A percentile compares a stretch with the other conserved stretches of the same genome.
phyloP scores from a whole-genome alignment of 2,888 invertebrate species.

The Diachrysia chrysitis region DNA sequence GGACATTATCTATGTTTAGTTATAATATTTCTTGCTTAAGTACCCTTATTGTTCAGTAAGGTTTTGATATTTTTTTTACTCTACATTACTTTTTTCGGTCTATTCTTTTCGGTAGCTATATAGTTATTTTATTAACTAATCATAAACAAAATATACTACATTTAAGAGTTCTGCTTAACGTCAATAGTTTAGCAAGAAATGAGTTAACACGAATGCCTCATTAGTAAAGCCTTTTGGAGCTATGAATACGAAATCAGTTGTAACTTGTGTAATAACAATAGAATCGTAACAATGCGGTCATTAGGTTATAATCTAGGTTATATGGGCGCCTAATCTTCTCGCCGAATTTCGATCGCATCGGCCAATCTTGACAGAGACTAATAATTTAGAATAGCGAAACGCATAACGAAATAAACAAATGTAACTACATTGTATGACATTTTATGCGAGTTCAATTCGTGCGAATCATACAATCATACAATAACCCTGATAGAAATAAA shows the following conservation, averaged over 20 bases:
- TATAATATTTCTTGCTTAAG: no score
- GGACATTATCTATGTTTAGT: no score
- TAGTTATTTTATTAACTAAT: no score
- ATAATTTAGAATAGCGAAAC: background rate
- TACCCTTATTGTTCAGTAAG: no score
- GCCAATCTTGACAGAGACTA: background rate
- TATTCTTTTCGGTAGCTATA: no score
- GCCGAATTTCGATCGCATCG: background rate
- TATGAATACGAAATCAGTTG: conserved; percentile 2
- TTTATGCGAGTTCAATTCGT: no score
- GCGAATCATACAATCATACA: no score
- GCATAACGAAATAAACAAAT: background rate
- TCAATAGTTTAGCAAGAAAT: background rate
- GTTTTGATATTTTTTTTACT: no score
- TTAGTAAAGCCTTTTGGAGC: background rate
- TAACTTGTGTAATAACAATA: background rate
- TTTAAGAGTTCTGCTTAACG: background rate
- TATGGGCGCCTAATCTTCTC: background rate
- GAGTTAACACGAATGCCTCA: background rate
- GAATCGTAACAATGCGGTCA: background rate
- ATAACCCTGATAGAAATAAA: no score
- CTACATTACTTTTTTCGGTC: no score
- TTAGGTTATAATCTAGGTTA: background rate
- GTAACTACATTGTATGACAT: no score
- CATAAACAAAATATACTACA: background rate